A percentile compares a stretch with the other conserved stretches of the same genome.
Evolutionary conservation across 2,797 vertebrate species (phyloP).

Genomic region (Cryptoprocta ferox): DNA sequence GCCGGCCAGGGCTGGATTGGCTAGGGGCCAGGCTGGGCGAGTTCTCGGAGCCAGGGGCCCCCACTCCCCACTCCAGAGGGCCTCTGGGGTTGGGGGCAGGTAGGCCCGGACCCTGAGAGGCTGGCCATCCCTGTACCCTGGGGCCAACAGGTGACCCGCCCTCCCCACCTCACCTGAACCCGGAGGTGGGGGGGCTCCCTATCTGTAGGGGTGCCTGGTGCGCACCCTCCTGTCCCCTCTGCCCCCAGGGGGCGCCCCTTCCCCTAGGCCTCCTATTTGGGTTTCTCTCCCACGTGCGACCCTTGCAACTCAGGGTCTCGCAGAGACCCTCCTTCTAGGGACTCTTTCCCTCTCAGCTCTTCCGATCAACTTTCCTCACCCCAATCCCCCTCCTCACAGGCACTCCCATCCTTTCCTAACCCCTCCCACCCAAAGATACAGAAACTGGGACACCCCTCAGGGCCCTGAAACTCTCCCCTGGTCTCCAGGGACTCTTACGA

Average conservation of each 20-base stretch:
- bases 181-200: background rate
- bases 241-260: constrained; percentile 61
- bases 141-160: constrained; percentile 68
- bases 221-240: background rate
- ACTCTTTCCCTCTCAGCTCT: background rate
- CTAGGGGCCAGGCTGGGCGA: constrained; percentile 74
- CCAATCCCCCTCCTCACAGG: background rate
- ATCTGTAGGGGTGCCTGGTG: background rate
- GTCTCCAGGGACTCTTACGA: background rate
- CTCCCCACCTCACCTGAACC: constrained; percentile 60
- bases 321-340: background rate
- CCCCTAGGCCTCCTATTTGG: background rate
- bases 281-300: constrained; percentile 64
- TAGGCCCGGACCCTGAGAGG: background rate
- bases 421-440: background rate
- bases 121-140: background rate
- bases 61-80: constrained; percentile 67
- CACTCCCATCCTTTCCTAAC: background rate
- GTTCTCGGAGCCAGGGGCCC: constrained; percentile 79
- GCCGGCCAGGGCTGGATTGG: constrained; percentile 72
- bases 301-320: constrained; percentile 39
- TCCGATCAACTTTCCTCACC: background rate
- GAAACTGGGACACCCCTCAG: background rate
- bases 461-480: background rate
- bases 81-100: constrained; percentile 7